Base-by-base conservation (phyloP, 2,888 invertebrate species). In the Sarcophaga caerulescens region DNA sequence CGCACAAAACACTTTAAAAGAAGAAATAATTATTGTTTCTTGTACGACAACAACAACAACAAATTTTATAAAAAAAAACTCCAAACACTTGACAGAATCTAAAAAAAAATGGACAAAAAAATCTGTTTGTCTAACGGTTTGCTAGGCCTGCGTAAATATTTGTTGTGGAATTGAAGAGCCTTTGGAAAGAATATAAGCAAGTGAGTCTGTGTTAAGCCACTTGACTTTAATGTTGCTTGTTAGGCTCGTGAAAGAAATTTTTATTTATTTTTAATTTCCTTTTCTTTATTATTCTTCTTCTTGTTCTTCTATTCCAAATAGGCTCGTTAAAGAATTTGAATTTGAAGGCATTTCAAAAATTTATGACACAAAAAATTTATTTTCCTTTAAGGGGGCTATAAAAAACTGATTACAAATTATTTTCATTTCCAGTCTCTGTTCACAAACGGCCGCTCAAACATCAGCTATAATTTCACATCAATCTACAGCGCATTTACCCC, bases 371-470 rank as follows among this genome's bases (percentile, higher is more conserved):
- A 25, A 21, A 23, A 63, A 65, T 23, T 17, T 14, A 21, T 52
- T 65, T 19, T 21, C 52, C 52, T 57, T 76, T 60, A 35, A 35
- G 35, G 35, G 35, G 35, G 35, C 35, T 10, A 35, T 35, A 35
- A 35, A 35, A 35, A 35, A 35, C 0, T 35, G 35, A 35, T 35
- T 35, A 35, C 8, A 35, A 35, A 35, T 35, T 35, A 62, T 25
- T 60, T 45, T 73, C 12, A 69, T 87, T 88, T 5, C 4, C 86
- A 92, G 91, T 80, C 91, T 91, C 88, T 92, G 91, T 88, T 89
- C 88, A 14, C 89, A 89, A 85, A 75, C 89, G 70, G 73, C 85
- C 68, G 83, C 88, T 75, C 86, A 87, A 81, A 71, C 80, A 73
- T 83, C 85, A 59, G 70, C 85, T 79, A 79, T 84, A 83, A 71